These are phyloP conservation scores for Otolemur crassicaudatus DNA, from an alignment of 2,797 vertebrate genomes.

Conservation along the genomic window DNA sequence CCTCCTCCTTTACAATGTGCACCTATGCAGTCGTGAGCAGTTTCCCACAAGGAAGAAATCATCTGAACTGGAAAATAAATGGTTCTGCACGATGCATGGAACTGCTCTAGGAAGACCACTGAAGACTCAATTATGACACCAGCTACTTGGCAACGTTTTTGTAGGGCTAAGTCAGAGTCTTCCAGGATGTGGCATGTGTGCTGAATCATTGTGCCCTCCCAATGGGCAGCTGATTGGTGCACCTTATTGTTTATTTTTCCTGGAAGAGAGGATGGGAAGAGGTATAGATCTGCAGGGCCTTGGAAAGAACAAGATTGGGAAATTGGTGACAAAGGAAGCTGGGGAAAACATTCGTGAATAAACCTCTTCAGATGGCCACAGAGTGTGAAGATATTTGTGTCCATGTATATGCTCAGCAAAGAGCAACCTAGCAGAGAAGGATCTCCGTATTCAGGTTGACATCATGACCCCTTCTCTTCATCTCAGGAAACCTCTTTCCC, in stretches of 20 bases:
- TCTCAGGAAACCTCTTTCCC: neutral
- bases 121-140: too few relatives aligned
- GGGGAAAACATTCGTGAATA: neutral
- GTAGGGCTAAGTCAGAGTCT: too few relatives aligned
- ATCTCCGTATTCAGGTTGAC: neutral
- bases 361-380: neutral
- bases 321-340: neutral
- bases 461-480: neutral
- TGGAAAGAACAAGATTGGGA: neutral
- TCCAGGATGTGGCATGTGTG: too few relatives aligned
- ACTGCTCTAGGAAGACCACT: too few relatives aligned
- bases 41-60: neutral
- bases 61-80: neutral
- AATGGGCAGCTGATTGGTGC: neutral
- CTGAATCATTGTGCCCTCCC: neutral
- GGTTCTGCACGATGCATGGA: neutral
- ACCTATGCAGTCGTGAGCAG: neutral
- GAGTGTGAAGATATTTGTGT: neutral
- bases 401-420: neutral
- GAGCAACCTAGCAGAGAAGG: neutral
- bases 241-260: neutral
- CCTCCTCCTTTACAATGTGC: neutral
- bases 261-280: neutral
- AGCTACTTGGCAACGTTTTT: too few relatives aligned
- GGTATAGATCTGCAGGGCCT: neutral